Evolutionary conservation across 2,113 vertebrate species (phyloP), one percentile per base, ranked within the genome.

Genomic region (Eublepharis macularius): DNA sequence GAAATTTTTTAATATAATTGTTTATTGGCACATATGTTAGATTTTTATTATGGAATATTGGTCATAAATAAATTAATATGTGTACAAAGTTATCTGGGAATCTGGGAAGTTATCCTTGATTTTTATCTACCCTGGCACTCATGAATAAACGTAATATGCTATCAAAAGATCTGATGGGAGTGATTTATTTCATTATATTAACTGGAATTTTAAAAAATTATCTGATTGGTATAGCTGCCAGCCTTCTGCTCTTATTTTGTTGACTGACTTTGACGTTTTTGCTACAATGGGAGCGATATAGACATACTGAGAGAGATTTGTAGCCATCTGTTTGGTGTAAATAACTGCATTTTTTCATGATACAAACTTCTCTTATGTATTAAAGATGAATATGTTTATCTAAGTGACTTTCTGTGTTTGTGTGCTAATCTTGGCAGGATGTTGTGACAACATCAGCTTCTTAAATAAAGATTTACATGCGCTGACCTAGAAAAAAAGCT

Each of bases 141-240:
- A 36, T 39, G 69, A 72, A 72, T 72, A 41, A 21, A 29, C 26
- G 32, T 32, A 65, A 16, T 57, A 57, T n/a, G 63, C 24, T 66
- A 66, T 8, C 26, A 26, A 32, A 11, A 66, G 10, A 66, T 32
- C n/a, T 66, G 1, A 29, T 68, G 66, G 13, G 32, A 66, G 32
- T 7, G 66, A n/a, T n/a, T n/a, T n/a, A n/a, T n/a, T n/a, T 41
- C 9, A 14, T 26, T 60, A 49, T 12, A 43, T 7, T 72, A 51
- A 39, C 26, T 19, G 90, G 92, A 93, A 91, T 91, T 93, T 92
- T n/a, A n/a, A 91, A 83, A 77, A 69, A 92, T 60, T 86, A 82
- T 86, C 82, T 87, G 91, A 92, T 92, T 92, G 91, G 90, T 87
- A 82, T 87, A 80, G 88, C 92, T 90, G 79, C 47, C 90, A 92